These are phyloP conservation scores for Parotocinclus haroldoi DNA, from an alignment of 2,797 vertebrate species.

Conservation along the genomic window DNA sequence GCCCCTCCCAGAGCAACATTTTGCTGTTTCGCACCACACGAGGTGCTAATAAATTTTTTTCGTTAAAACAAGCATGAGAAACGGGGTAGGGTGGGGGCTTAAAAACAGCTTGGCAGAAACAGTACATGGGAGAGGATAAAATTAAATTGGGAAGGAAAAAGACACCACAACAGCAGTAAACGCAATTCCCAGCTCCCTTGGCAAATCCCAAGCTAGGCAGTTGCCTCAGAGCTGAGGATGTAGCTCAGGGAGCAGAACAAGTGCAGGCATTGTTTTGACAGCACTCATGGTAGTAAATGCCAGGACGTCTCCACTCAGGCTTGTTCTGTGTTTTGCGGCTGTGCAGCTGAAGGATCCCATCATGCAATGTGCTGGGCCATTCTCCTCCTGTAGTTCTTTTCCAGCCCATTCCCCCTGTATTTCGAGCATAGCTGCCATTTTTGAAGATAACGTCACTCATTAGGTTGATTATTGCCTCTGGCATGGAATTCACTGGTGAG, in stretches of 20 bases:
- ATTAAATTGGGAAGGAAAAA: constrained; percentile 26
- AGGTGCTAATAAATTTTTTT: constrained; percentile 47
- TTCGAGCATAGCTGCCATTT: constrained; percentile 32
- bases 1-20: constrained; percentile 27
- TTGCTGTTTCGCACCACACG: constrained; percentile 34
- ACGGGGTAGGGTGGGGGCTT: constrained; percentile 4
- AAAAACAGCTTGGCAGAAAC: constrained; percentile 12
- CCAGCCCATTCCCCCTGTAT: constrained; percentile 16
- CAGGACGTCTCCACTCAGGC: constrained; percentile 50
- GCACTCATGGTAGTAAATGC: constrained; percentile 51
- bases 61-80: constrained; percentile 29
- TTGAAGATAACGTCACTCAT: constrained; percentile 45
- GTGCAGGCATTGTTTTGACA: constrained; percentile 54
- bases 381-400: constrained; percentile 19
- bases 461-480: constrained; percentile 42
- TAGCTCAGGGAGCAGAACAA: constrained; percentile 38
- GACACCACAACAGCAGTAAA: constrained; percentile 33
- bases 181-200: constrained; percentile 36
- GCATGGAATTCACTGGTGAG: constrained; percentile 37
- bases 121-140: constrained; percentile 21
- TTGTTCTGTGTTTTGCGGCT: constrained; percentile 38
- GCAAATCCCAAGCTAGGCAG: constrained; percentile 29
- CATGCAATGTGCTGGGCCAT: constrained; percentile 46
- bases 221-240: constrained; percentile 37
- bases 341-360: constrained; percentile 49